Base-by-base conservation (phyloP, 2,797 vertebrate genomes). In the Enteromius radiatus region DNA sequence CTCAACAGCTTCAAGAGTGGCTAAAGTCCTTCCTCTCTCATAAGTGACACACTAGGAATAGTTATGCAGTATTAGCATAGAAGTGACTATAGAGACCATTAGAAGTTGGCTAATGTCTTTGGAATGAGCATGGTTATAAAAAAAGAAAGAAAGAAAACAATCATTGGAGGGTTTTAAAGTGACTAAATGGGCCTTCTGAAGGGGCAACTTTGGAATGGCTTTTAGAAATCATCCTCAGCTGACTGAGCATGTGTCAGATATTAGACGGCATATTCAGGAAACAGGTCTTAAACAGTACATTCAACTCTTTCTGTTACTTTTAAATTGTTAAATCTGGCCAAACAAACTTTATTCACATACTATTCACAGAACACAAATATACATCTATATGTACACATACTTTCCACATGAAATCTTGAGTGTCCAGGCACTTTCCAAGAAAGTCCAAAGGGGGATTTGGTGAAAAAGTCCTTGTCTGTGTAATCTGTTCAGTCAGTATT, bases 341-440 rank as follows among this genome's bases (percentile, higher is more conserved):
- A 93, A 93, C 93, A 94, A 89, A 91, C 90, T 93, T 91, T 95
- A 94, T 94, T 94, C 93, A 94, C 93, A 95, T 87, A 92, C 86
- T 95, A 94, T 95, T 95, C 92, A 95, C 93, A 94, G 86, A 89
- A 93, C 92, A 91, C 91, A 90, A 93, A 93, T 94, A 93, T 95
- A 95, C 93, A 95, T 91, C 90, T 91, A 90, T 94, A 95, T 95
- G 87, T 95, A 94, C 93, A 95, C 83, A 73, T 82, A 91, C 88
- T 88, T 86, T 92, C 84, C 78, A 89, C 82, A 89, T 52, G 85
- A 83, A 26, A 89, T 86, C 86, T 88, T 88, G 89, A 92, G 89
- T 91, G 89, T 92, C 92, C 93, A 94, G 93, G 94, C 93, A 95
- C 93, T 94, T 93, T 89, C 90, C 80, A 81, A 86, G 86, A 73